Evolutionary conservation across 1,140 invertebrate species (phyloP), one percentile per base, ranked within the genome.

Genomic region (Nephila pilipes): DNA sequence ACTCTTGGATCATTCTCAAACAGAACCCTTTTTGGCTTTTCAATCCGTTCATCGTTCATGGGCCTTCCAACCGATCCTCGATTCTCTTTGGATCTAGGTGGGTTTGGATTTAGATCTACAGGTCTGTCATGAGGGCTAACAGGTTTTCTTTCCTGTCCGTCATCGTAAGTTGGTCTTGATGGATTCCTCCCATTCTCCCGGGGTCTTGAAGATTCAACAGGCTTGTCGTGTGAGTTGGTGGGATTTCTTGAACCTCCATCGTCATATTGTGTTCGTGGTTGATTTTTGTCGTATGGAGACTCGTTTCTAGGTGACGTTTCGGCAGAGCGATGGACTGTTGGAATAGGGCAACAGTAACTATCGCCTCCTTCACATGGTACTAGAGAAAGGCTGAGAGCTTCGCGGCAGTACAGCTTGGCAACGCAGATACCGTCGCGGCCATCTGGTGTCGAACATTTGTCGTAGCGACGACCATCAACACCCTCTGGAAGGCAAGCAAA

Each of bases 351-450:
- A 36, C 92, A 88, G 57, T 36, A 55, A 12, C 38, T 81, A 22
- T 80, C 60, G 12, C 60, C 79, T 57, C 79, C 57, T 3, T 54
- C 92, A 32, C 92, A 88, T 5, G 85, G 18, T n/a, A 65, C 14
- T 18, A 93, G 25, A 5, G n/a, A 38, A 10, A 89, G 69, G n/a
- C 8, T 14, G 54, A 22, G 2, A 2, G 57, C 87, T 25, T 93
- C 75, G 1, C 92, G 69, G 29, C 92, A 93, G 69, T 93, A 93
- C 18, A 58, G 36, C n/a, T 65, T 83, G 1, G 57, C 75, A 20
- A 88, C 92, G 22, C 92, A 93, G 12, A 89, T 16, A 32, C 85
- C 92, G 10, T 81, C 69, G 12, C 92, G 92, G 25, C 92, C 92
- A 69, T 93, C 92, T 10, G 55, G n/a, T 16, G 85, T 65, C 10